Evolutionary conservation across 35 echinoderm and acorn worm species (phyloP).

Genomic region (Anneissia japonica): DNA sequence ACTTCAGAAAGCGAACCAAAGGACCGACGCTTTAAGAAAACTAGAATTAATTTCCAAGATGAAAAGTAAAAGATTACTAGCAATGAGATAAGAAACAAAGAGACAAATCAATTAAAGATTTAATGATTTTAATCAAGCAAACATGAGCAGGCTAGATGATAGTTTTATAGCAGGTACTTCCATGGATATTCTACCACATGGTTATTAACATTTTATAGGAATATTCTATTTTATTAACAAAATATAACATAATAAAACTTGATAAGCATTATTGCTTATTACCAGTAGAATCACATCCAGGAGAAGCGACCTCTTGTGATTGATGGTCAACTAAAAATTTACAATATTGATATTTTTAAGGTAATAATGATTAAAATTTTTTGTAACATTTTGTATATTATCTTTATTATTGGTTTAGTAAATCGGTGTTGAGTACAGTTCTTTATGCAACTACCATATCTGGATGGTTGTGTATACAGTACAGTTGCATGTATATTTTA

Average conservation of each 20-base stretch:
- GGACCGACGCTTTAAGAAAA: conserved; percentile 61
- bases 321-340: too few species aligned
- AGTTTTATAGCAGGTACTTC: not conserved
- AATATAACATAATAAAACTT: not conserved
- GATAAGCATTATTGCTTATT: too few species aligned
- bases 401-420: too few species aligned
- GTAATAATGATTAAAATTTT: too few species aligned
- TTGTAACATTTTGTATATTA: too few species aligned
- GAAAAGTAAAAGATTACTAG: conserved; percentile 81
- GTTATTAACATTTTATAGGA: not conserved
- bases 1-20: conserved; percentile 73
- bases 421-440: too few species aligned
- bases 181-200: not conserved
- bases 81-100: conserved; percentile 40
- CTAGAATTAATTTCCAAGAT: conserved; percentile 52
- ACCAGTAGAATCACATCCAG: too few species aligned
- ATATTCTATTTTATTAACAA: not conserved
- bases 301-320: too few species aligned
- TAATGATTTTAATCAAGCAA: not conserved
- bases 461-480: too few species aligned
- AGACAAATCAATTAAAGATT: not conserved
- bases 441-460: too few species aligned
- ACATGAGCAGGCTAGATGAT: not conserved
- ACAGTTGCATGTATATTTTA: too few species aligned
- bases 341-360: too few species aligned